Base-by-base conservation (phyloP, 2,797 vertebrate genomes). In the Sibirionetta formosa region DNA sequence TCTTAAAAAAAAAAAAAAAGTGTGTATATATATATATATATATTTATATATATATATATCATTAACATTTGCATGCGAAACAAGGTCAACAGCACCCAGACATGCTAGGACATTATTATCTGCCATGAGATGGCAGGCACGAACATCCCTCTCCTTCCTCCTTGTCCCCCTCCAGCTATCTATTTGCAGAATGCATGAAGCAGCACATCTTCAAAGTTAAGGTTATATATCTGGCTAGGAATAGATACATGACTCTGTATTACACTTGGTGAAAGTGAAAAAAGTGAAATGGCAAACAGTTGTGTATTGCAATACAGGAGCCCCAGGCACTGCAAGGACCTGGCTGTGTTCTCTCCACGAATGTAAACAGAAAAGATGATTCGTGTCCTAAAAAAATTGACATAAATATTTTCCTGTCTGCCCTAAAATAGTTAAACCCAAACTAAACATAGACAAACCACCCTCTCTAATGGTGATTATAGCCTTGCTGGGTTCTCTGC, bases 381-480 rank as follows among this genome's bases (percentile, higher is more conserved):
- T 93, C 46, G 22, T 83, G 54, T 63, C 54, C 82, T 77, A 20
- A 89, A 91, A 54, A 36, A 12, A 8, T 44, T 44, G 46, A 7
- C 36, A 9, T 70, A 91, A 94, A 93, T 94, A 86, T 93, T 94
- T 97, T 90, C 86, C 78, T 0, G 3, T 84, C 71, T 95, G 48
- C 60, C 66, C 56, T 82, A 66, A 95, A 96, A 95, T 86, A 93
- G 93, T 48, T 48, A 92, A 94, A 94, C 19, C 85, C 66, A 86
- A 95, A 80, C 57, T 79, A 82, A 91, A 89, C 36, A 82, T 50
- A 85, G 89, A 64, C 48, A 44, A 92, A 33, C 60, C 60, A 15
- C 44, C 31, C 54, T 85, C 51, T 85, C 78, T 60, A 84, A 64
- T 42, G 70, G 20, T 93, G 71, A 94, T 93, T 93, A 96, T 84